Evolutionary conservation across 2,113 vertebrate genomes (phyloP).

Genomic region (Hippopotamus amphibius): DNA sequence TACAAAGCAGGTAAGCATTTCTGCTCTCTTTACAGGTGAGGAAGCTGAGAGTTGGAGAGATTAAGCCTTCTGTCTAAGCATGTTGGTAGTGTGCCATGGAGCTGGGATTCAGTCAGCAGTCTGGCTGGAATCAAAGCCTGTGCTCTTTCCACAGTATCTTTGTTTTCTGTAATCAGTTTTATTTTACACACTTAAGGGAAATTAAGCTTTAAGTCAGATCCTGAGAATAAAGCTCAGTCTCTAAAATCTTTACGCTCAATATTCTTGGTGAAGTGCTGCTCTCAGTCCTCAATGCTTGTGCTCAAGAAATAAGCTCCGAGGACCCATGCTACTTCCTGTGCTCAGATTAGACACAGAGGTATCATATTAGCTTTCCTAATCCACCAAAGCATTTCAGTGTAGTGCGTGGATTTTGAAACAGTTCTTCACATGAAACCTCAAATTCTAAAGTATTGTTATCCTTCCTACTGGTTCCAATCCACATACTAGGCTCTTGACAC

Average conservation of each 20-base stretch:
- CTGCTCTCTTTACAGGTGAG: background rate
- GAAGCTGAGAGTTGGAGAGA: background rate
- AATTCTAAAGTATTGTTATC: background rate
- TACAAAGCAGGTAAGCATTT: background rate
- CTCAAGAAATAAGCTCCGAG: background rate
- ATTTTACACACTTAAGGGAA: background rate
- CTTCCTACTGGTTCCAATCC: background rate
- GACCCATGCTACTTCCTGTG: background rate
- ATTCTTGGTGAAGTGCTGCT: background rate
- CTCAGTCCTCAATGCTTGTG: background rate
- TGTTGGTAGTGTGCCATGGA: background rate
- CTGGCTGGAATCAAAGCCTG: background rate
- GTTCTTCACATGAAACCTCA: background rate
- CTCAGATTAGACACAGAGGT: background rate
- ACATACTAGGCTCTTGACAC: background rate
- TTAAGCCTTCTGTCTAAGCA: background rate
- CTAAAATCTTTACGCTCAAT: conserved; percentile 4
- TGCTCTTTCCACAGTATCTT: background rate
- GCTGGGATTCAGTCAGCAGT: background rate
- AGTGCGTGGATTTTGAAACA: background rate
- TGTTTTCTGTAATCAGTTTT: background rate
- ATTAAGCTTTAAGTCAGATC: background rate
- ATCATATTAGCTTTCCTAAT: background rate
- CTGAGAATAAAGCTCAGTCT: background rate
- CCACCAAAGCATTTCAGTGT: background rate